Evolutionary conservation across 2,888 invertebrate species (phyloP), one percentile per base, ranked within the genome.

Genomic region (Noctua pronuba): DNA sequence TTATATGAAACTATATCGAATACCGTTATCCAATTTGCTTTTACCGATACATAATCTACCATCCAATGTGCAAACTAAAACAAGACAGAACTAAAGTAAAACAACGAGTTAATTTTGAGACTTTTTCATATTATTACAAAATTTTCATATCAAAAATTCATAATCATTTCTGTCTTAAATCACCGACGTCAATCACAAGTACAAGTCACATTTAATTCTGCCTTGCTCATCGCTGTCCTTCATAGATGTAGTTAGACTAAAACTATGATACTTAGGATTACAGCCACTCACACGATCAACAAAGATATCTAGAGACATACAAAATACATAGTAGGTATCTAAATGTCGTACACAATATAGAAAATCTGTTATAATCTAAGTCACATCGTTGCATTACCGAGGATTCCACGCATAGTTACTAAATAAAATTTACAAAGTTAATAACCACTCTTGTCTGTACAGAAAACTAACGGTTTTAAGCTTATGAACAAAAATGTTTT

Each of bases 351-450:
- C 79, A 84, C 77, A 85, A 83, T 79, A 86, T 86, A 78, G 24
- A 77, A 83, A 83, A 76, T 88, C 74, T 80, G 68, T 74, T 80
- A 69, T 11, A 58, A 78, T 84, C 82, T 84, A 93, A 94, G 92
- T 91, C 92, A 93, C 91, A 92, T 93, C 82, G 89, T 93, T 93
- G 87, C 90, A 88, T 90, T 86, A 90, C 89, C 90, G 75, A 91
- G 92, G 93, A 92, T 91, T 91, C 93, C 94, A 92, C 86, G 85
- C 79, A 86, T 62, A n/a, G n/a, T n/a, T n/a, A 60, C 68, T 35
- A 31, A 46, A 84, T 73, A 74, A 70, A 88, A 70, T 86, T 58
- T 68, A 80, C 68, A 74, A 60, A 82, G 68, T 73, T 52, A 71
- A 73, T 66, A 80, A 82, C 75, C 83, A 73, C 28, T 78, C 10